phyloP scores from a whole-genome alignment of 2,888 invertebrate species.

The Drosophila imparisetae region DNA sequence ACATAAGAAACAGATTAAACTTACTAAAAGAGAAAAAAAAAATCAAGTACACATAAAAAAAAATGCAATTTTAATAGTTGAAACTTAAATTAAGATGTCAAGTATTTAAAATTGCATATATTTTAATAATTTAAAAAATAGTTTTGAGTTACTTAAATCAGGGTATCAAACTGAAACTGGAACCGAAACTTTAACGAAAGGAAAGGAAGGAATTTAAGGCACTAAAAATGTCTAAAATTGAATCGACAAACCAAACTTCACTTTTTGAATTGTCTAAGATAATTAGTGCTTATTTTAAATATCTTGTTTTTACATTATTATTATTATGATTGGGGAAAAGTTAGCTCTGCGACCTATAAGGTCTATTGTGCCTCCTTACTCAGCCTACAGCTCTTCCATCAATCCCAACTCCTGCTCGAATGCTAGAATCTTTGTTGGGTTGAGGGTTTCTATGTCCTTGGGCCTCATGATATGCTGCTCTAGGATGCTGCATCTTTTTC shows the following conservation, averaged over 20 bases:
- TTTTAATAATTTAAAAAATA: not conserved
- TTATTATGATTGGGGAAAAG: no score
- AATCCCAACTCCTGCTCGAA: no score
- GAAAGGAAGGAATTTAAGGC: fast-evolving
- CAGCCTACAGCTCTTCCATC: no score
- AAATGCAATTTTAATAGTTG: fast-evolving
- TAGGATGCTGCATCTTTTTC: no score
- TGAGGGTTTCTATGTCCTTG: no score
- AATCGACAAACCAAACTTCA: not conserved
- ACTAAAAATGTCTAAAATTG: not conserved
- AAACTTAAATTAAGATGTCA: not conserved
- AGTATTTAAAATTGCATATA: fast-evolving
- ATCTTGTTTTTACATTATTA: not conserved
- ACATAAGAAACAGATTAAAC: not conserved
- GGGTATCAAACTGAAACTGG: not conserved
- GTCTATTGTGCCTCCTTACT: no score
- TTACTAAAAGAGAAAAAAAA: not conserved
- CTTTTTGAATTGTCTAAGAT: not conserved
- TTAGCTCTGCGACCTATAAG: no score
- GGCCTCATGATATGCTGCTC: no score
- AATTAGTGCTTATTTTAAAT: not conserved
- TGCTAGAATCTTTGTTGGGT: no score
- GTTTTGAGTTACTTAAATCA: not conserved
- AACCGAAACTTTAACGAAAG: not conserved
- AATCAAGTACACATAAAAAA: not conserved